A percentile compares a stretch with the other conserved stretches of the same genome.
Conservation (phyloP, 2,888 invertebrate genomes). For the Conistra vaccinii region DNA sequence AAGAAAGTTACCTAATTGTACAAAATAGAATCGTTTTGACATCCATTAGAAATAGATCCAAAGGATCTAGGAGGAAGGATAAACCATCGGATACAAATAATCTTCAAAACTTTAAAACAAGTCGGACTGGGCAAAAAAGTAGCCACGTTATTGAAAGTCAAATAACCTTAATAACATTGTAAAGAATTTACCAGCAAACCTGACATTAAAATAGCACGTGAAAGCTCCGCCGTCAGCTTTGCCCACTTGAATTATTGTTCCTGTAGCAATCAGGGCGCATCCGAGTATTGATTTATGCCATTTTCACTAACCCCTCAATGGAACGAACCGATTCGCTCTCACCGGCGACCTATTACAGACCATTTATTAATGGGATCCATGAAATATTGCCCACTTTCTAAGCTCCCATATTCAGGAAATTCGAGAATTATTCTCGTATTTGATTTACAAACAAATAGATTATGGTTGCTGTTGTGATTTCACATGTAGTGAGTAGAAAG, state of each 20-base stretch:
- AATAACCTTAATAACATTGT: not conserved
- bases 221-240: constrained; percentile 51
- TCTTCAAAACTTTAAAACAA: not conserved
- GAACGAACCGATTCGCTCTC: constrained; percentile 69
- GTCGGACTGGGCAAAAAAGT: not conserved
- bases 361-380: constrained; percentile 81
- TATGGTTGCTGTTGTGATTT: not conserved
- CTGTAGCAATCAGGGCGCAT: constrained; percentile 76
- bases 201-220: constrained; percentile 49
- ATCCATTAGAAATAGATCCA: not conserved
- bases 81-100: not conserved
- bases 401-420: constrained; percentile 54
- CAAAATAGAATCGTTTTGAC: not conserved
- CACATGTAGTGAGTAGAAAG: too few relatives aligned
- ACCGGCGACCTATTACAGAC: constrained; percentile 79
- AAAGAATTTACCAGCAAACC: constrained; percentile 23
- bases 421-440: constrained; percentile 15
- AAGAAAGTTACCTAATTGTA: not conserved
- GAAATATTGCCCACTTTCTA: constrained; percentile 82
- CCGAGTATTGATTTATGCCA: constrained; percentile 76
- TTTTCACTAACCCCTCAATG: constrained; percentile 68
- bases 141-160: too few relatives aligned
- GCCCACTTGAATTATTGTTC: constrained; percentile 65
- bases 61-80: too few relatives aligned
- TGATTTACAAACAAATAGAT: constrained; percentile 5